Base-by-base conservation (phyloP, 2,113 vertebrate species). In the Platichthys stellatus region DNA sequence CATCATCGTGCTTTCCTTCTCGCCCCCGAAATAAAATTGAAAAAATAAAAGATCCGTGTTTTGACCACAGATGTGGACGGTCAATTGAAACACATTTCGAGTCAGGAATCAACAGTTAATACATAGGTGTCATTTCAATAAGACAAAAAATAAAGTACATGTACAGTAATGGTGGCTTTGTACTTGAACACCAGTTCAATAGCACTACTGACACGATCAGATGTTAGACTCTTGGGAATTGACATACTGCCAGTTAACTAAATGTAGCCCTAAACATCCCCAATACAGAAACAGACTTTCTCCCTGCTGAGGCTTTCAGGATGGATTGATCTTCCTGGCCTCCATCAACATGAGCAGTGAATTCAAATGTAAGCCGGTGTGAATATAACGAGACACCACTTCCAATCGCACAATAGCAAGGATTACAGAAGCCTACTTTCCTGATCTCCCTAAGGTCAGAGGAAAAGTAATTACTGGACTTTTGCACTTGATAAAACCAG, bases 401-500 rank as follows among this genome's bases (percentile, higher is more conserved):
- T 75, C 35, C 31, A 10, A 74, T 56, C 12, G 31, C 58, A 88
- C 81, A 90, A 77, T 68, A 77, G 69, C 58, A 51, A 64, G 84
- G 81, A 91, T 90, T 90, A 88, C 83, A 62, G 69, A 78, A 83
- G 61, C 63, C 76, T 54, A 17, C 78, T 75, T 74, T 56, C 43
- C 74, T 31, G 49, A 79, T 76, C 76, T 88, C 79, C 81, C 82
- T 24, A 1, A 67, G 79, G 84, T 84, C 58, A 61, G 68, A 15
- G 31, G 56, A 65, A 81, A 87, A 86, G 87, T 82, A 88, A 87
- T 88, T 84, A 82, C 77, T 88, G 90, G 82, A 86, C 86, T 85
- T 88, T 82, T 88, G 63, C 64, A 78, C 82, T 82, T 83, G 80
- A 83, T 85, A 85, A 86, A 87, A 83, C 74, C 62, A 63, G 86